Evolutionary conservation across 2,888 invertebrate genomes (phyloP).

Genomic region (Drosophila pseudotalamancana): DNA sequence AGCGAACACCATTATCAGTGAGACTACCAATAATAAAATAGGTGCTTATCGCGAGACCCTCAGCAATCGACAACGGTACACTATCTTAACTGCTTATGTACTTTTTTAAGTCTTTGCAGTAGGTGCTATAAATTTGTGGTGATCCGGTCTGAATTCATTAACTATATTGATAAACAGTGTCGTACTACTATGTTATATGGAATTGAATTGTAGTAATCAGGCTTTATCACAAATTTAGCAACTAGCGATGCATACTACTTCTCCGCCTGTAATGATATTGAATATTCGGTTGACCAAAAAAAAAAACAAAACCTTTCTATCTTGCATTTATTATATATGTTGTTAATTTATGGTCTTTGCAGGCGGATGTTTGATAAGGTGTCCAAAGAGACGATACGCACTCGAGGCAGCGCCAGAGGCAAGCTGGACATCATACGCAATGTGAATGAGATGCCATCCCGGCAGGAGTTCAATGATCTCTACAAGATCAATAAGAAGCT

Average conservation of each 20-base stretch:
- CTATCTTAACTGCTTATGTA: background rate
- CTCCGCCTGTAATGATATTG: too few relatives aligned
- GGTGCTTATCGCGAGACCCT: conserved; percentile 67
- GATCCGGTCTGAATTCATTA: too few relatives aligned
- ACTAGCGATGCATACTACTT: too few relatives aligned
- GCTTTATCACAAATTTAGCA: too few relatives aligned
- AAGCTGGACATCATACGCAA: conserved; percentile 80
- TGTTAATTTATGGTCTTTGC: background rate
- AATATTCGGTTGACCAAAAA: too few relatives aligned
- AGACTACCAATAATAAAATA: conserved; percentile 64
- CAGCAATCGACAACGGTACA: conserved; percentile 79
- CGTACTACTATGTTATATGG: too few relatives aligned
- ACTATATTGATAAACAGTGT: too few relatives aligned
- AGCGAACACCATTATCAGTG: conserved; percentile 75
- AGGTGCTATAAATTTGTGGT: background rate
- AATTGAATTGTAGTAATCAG: too few relatives aligned
- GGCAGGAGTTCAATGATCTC: conserved; percentile 81
- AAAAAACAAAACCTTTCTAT: too few relatives aligned
- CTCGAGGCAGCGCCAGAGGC: conserved; percentile 63
- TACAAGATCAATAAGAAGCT: conserved; percentile 75
- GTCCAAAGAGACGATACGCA: conserved; percentile 76
- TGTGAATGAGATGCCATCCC: conserved; percentile 79
- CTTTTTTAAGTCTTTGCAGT: background rate
- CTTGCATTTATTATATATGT: too few relatives aligned
- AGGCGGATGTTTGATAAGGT: conserved; percentile 81